Conservation (phyloP, 2,113 vertebrate species). For the Menidia beryllina region DNA sequence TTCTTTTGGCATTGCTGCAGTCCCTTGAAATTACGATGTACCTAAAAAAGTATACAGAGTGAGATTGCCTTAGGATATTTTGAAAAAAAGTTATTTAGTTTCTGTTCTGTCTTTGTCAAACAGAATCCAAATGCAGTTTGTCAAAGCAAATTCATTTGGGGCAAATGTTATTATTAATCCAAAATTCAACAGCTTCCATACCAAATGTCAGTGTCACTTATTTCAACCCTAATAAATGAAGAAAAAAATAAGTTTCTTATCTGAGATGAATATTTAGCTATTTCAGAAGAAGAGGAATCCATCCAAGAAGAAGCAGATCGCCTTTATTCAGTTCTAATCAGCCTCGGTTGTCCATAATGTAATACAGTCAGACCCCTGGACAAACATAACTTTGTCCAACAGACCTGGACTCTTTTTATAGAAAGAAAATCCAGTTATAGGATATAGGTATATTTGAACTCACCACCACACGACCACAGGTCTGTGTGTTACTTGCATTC, state of each 20-base stretch:
- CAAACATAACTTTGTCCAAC: conserved; percentile 24
- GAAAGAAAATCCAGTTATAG: conserved; percentile 1
- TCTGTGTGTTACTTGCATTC: conserved; percentile 25
- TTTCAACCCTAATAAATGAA: conserved; percentile 13
- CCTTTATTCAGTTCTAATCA: conserved; percentile 36
- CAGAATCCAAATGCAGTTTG: background rate
- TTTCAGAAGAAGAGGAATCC: conserved; percentile 45
- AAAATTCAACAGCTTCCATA: conserved; percentile 3
- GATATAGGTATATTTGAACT: conserved; percentile 10
- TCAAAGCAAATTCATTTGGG: conserved; percentile 8
- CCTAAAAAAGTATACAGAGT: conserved; percentile 1
- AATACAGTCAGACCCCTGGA: conserved; percentile 44
- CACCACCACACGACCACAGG: background rate
- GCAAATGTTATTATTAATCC: conserved; percentile 13
- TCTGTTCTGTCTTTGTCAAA: background rate
- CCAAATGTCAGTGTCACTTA: background rate
- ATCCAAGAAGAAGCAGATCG: conserved; percentile 48
- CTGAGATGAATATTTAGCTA: conserved; percentile 34
- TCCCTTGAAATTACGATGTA: conserved; percentile 32
- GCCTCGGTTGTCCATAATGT: conserved; percentile 43
- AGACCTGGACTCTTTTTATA: conserved; percentile 20
- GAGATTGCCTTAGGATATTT: conserved; percentile 12
- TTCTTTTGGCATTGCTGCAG: conserved; percentile 8
- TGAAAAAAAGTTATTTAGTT: no score
- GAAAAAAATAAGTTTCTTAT: conserved; percentile 32